phyloP scores from a whole-genome alignment of 2,113 vertebrate species.

The Cettia cetti region DNA sequence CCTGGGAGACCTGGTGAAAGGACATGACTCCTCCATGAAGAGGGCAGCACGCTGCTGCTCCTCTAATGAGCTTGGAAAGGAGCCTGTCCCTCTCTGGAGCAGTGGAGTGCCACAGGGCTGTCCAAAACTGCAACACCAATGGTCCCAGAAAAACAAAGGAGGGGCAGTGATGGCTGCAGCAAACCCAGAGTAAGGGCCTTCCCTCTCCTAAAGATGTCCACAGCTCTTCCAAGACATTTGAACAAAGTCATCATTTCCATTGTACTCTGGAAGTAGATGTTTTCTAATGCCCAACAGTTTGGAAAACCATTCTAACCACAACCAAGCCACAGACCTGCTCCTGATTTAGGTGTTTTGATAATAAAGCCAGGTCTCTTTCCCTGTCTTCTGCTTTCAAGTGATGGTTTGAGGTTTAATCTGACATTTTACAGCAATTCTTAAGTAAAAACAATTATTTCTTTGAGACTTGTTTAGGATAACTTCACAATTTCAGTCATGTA shows the following conservation, averaged over 20 bases:
- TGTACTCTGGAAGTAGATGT: rapidly evolving
- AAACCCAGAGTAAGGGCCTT: rapidly evolving
- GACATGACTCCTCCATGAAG: neutral
- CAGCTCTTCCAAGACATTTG: neutral
- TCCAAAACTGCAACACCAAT: rapidly evolving
- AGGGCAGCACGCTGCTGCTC: neutral
- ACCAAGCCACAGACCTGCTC: neutral
- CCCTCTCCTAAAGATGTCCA: neutral
- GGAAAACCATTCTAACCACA: neutral
- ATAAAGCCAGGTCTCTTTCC: neutral
- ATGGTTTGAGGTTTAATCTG: neutral
- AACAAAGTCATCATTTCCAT: neutral
- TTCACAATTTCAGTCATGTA: neutral
- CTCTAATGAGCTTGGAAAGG: neutral
- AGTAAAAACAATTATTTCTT: neutral
- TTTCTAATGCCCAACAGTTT: neutral
- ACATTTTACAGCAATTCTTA: neutral
- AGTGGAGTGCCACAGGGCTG: neutral
- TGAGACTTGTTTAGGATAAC: neutral
- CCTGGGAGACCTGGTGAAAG: neutral
- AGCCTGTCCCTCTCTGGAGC: rapidly evolving
- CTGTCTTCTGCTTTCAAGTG: neutral
- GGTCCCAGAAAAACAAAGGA: neutral
- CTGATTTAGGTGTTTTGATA: neutral
- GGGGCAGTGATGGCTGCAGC: neutral